Percentiles rank a stretch among this genome's conserved stretches.
Conservation (phyloP, 2,888 invertebrate genomes). For the Unio delphinus region DNA sequence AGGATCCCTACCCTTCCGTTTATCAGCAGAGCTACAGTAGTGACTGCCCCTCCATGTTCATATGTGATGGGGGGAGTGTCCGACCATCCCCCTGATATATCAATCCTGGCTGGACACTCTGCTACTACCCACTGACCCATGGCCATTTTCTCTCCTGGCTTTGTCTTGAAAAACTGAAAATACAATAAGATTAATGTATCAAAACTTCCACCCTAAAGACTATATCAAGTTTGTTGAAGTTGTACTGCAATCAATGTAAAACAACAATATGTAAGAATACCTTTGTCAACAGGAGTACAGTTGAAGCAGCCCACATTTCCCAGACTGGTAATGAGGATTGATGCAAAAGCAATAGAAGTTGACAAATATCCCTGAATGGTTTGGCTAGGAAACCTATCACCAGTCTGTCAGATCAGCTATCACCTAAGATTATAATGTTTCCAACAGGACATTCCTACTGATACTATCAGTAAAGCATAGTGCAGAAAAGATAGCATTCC, state of each 20-base stretch:
- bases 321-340: too few species aligned
- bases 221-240: not conserved
- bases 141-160: slow-evolving; percentile 27
- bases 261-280: not conserved
- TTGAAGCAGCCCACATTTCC: too few species aligned
- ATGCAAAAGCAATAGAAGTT: too few species aligned
- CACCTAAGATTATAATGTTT: too few species aligned
- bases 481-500: too few species aligned
- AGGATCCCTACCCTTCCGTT: slow-evolving; percentile 70
- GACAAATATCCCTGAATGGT: too few species aligned
- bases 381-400: too few species aligned
- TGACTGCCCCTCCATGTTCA: slow-evolving; percentile 74
- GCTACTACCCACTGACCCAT: slow-evolving; percentile 71
- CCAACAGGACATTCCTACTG: too few species aligned
- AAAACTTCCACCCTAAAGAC: too few species aligned
- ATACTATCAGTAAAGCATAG: too few species aligned
- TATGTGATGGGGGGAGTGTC: slow-evolving; percentile 77
- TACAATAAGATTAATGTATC: not conserved
- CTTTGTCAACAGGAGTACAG: not conserved
- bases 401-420: too few species aligned
- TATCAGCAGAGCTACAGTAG: slow-evolving; percentile 72
- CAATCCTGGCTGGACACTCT: slow-evolving; percentile 73
- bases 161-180: slow-evolving; percentile 54
- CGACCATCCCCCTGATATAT: slow-evolving; percentile 76
- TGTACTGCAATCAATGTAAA: not conserved